phyloP scores from a whole-genome alignment of 2,888 invertebrate genomes.

The Acleris laterana region DNA sequence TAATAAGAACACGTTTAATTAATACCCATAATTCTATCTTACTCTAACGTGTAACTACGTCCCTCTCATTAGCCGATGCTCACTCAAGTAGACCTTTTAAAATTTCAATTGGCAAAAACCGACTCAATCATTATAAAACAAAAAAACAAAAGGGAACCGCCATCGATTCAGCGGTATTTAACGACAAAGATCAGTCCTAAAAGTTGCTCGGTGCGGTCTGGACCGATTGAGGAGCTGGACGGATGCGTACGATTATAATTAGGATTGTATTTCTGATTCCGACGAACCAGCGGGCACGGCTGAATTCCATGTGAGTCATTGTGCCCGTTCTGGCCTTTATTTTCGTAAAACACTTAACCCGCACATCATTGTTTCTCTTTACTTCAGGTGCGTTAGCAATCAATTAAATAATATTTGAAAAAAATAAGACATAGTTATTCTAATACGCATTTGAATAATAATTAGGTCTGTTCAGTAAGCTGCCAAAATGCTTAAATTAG shows the following conservation, averaged over 20 bases:
- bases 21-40: neutral
- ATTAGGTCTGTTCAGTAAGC: no score
- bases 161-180: constrained; percentile 36
- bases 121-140: neutral
- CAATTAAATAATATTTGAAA: constrained; percentile 8
- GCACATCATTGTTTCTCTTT: constrained; percentile 72
- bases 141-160: constrained; percentile 15
- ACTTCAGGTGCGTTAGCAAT: constrained; percentile 25
- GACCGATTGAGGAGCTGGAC: constrained; percentile 79
- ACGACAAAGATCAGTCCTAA: constrained; percentile 52
- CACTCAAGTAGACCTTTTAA: neutral
- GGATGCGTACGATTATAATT: constrained; percentile 84
- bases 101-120: neutral
- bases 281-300: constrained; percentile 79
- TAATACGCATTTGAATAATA: no score
- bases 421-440: neutral
- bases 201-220: constrained; percentile 62
- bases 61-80: neutral
- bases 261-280: constrained; percentile 85
- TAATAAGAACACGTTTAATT: no score
- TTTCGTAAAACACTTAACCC: constrained; percentile 81
- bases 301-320: constrained; percentile 84
- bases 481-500: no score
- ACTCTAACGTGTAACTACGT: neutral
- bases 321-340: constrained; percentile 83